Evolutionary conservation across 2,113 vertebrate genomes (phyloP).

Genomic region (Callocephalon fimbriatum): DNA sequence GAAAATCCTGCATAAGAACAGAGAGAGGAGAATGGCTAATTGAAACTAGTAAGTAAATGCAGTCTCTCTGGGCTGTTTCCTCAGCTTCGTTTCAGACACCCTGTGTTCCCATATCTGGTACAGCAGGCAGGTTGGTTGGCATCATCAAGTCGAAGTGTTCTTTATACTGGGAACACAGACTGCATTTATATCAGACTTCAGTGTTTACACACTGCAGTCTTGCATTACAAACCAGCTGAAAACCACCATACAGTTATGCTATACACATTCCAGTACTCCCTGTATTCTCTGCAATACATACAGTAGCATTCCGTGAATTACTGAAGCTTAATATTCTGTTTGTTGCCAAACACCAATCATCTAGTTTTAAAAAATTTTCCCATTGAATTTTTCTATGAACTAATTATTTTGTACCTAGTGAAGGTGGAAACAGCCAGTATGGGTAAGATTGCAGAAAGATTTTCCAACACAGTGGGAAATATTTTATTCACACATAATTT

Average conservation of each 20-base stretch:
- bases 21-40: slow-evolving; percentile 10
- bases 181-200: background rate
- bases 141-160: background rate
- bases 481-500: background rate
- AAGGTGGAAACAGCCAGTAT: background rate
- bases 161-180: background rate
- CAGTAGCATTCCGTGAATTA: background rate
- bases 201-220: background rate
- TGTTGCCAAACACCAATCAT: background rate
- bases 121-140: background rate
- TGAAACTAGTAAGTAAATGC: background rate
- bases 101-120: background rate
- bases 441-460: background rate
- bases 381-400: background rate
- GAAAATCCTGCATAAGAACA: slow-evolving; percentile 24
- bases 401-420: background rate
- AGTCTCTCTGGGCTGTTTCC: background rate
- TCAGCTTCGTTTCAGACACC: background rate
- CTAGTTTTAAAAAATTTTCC: background rate
- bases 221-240: background rate
- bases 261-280: background rate
- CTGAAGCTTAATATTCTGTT: background rate
- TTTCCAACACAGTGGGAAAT: background rate
- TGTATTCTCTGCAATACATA: background rate
- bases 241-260: background rate